Conservation (phyloP, 2,113 vertebrate genomes). For the Tragelaphus scriptus region DNA sequence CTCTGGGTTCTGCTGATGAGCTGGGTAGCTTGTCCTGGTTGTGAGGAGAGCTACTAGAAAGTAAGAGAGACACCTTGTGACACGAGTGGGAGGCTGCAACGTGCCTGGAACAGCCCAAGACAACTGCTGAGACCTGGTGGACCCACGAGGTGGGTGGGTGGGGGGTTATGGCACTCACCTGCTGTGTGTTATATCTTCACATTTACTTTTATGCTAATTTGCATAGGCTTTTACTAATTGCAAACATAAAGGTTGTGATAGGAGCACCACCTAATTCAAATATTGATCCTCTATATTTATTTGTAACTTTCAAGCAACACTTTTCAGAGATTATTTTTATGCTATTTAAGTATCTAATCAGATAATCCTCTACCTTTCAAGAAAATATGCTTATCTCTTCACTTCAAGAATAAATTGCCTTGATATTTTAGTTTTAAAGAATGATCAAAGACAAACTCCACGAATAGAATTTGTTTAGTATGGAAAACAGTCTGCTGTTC, state of each 20-base stretch:
- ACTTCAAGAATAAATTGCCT: neutral
- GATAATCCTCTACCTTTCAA: neutral
- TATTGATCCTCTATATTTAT: neutral
- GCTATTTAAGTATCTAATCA: neutral
- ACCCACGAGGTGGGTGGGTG: neutral
- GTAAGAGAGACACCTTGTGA: neutral
- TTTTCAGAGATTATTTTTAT: neutral
- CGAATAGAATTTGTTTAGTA: neutral
- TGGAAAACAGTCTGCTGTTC: neutral
- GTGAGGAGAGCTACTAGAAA: neutral
- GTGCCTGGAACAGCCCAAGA: fast-evolving
- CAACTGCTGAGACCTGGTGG: neutral
- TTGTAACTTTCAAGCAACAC: neutral
- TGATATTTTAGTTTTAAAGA: neutral
- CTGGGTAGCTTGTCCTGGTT: neutral
- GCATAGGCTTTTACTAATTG: neutral
- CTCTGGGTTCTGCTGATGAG: neutral
- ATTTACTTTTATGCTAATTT: neutral
- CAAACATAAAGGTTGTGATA: neutral
- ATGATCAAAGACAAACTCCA: neutral
- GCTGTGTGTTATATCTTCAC: fast-evolving
- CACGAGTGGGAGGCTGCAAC: neutral
- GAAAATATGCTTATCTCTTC: neutral
- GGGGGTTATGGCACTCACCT: too few species aligned
- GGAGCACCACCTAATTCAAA: neutral